Conservation (phyloP, 2,113 vertebrate genomes). For the Ameiurus melas region DNA sequence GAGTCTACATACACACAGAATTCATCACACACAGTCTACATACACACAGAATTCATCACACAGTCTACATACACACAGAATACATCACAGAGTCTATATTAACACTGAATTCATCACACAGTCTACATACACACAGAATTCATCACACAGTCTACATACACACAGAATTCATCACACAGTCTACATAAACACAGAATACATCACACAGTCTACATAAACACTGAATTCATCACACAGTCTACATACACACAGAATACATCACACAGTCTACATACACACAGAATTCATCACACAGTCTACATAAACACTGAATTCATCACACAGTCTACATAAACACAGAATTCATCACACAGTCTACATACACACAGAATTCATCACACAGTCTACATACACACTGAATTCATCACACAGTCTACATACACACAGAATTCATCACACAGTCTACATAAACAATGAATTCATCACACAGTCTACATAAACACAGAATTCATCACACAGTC, state of each 20-base stretch:
- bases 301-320: neutral
- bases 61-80: neutral
- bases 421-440: neutral
- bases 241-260: neutral
- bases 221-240: neutral
- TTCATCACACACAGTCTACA: neutral
- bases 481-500: neutral
- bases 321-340: neutral
- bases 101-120: neutral
- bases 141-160: neutral
- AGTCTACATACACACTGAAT: neutral
- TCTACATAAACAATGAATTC: neutral
- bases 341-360: neutral
- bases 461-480: neutral
- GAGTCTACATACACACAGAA: neutral
- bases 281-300: neutral
- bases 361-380: neutral
- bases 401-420: slow-evolving; percentile 20
- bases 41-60: neutral
- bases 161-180: too few relatives aligned
- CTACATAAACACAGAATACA: slow-evolving; percentile 12
- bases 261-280: neutral
- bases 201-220: neutral
- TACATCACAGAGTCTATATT: neutral
- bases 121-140: neutral